Percentiles rank a stretch among this genome's conserved stretches.
Evolutionary conservation across 2,113 vertebrate species (phyloP).

Genomic region (Australoheros scitulus): DNA sequence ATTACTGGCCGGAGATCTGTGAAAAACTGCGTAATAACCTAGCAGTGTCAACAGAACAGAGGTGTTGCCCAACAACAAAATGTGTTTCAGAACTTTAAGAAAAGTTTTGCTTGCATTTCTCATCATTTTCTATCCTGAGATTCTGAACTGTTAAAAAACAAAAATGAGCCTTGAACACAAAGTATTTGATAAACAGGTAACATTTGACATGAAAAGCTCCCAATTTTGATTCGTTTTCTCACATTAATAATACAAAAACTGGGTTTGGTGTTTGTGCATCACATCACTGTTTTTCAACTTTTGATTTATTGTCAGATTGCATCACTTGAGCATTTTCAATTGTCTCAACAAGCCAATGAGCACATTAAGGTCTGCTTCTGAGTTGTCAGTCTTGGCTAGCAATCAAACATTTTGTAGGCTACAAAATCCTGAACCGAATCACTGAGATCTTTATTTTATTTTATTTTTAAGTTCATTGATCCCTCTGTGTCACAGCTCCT

Average conservation of each 20-base stretch:
- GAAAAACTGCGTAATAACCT: too few species aligned
- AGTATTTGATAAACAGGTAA: fast-evolving
- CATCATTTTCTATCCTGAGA: not conserved
- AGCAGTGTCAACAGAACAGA: too few species aligned
- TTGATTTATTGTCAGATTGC: not conserved
- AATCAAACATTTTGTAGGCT: slow-evolving; percentile 3
- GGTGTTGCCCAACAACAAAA: too few species aligned
- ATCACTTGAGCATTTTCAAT: not conserved
- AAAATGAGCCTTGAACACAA: not conserved
- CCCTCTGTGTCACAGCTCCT: slow-evolving; percentile 83
- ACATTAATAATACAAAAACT: not conserved
- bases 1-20: not conserved
- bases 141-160: not conserved
- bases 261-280: not conserved
- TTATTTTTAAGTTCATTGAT: not conserved
- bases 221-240: not conserved
- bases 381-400: not conserved
- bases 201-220: not conserved
- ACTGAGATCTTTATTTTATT: not conserved
- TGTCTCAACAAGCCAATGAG: not conserved
- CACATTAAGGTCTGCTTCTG: not conserved
- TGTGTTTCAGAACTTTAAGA: too few species aligned
- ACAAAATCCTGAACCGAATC: slow-evolving; percentile 1
- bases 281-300: not conserved
- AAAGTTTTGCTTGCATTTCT: too few species aligned